phyloP scores from a whole-genome alignment of 2,888 invertebrate genomes.

The Noctuana brunneofusca region DNA sequence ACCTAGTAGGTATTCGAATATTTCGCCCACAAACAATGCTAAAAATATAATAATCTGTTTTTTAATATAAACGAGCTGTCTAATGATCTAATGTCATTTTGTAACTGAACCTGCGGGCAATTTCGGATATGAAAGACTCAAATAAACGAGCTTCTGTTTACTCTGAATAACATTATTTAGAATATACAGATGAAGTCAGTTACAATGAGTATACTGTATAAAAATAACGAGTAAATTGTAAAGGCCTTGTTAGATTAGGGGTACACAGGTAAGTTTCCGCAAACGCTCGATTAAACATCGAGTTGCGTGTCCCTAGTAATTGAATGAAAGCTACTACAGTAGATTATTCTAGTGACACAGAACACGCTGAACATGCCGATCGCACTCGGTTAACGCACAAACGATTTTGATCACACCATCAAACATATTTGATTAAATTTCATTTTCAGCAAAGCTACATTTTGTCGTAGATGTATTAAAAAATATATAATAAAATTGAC shows the following conservation, averaged over 20 bases:
- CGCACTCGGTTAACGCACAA: slow-evolving; percentile 9
- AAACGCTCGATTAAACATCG: slow-evolving; percentile 16
- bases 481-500: no score
- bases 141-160: not conserved
- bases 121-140: not conserved
- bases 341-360: slow-evolving; percentile 25
- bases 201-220: not conserved
- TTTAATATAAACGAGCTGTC: no score
- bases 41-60: not conserved
- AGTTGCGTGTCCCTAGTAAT: slow-evolving; percentile 28
- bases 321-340: slow-evolving; percentile 27
- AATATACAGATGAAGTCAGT: not conserved
- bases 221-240: slow-evolving; percentile 10
- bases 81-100: no score
- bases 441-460: no score
- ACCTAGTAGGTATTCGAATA: not conserved
- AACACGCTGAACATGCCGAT: slow-evolving; percentile 19
- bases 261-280: slow-evolving; percentile 9
- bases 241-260: slow-evolving; percentile 18
- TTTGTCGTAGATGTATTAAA: no score
- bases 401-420: slow-evolving; percentile 10
- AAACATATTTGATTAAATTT: no score
- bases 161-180: not conserved
- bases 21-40: not conserved
- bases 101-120: not conserved